Evolutionary conservation across 35 echinoderm and acorn worm genomes (phyloP).

Genomic region (Ophioderma brevispina): DNA sequence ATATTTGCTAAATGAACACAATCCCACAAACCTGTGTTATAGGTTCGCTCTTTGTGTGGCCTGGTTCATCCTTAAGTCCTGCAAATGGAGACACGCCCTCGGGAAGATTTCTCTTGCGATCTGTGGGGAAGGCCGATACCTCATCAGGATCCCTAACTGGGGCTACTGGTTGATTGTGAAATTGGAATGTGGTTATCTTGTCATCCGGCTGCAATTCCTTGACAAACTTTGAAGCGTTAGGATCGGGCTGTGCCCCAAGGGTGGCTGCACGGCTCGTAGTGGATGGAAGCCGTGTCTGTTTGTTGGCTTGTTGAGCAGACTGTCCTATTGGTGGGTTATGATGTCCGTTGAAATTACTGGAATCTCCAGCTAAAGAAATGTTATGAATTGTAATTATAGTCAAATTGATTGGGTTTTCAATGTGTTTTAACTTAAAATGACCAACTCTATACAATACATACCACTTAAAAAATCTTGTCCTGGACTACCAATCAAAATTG

Average conservation of each 20-base stretch:
- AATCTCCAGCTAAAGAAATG: too few relatives aligned
- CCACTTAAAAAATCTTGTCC: too few relatives aligned
- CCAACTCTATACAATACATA: too few relatives aligned
- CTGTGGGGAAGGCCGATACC: background rate
- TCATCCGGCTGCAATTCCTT: background rate
- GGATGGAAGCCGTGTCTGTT: background rate
- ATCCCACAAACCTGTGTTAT: too few relatives aligned
- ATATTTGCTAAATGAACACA: too few relatives aligned
- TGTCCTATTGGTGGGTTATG: too few relatives aligned
- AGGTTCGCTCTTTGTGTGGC: too few relatives aligned
- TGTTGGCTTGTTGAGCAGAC: background rate
- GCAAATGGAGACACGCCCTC: background rate
- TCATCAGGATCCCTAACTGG: background rate
- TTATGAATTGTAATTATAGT: too few relatives aligned
- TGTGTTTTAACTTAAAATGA: too few relatives aligned
- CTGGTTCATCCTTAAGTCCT: background rate
- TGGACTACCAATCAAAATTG: too few relatives aligned
- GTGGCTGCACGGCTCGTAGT: background rate
- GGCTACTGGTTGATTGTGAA: background rate
- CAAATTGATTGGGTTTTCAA: too few relatives aligned
- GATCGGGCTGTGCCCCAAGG: background rate
- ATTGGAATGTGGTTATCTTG: background rate
- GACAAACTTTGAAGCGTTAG: background rate
- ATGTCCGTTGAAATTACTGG: too few relatives aligned
- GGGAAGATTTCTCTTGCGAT: background rate